Base-by-base conservation (phyloP, 2,797 vertebrate genomes). In the Salarias fasciatus region DNA sequence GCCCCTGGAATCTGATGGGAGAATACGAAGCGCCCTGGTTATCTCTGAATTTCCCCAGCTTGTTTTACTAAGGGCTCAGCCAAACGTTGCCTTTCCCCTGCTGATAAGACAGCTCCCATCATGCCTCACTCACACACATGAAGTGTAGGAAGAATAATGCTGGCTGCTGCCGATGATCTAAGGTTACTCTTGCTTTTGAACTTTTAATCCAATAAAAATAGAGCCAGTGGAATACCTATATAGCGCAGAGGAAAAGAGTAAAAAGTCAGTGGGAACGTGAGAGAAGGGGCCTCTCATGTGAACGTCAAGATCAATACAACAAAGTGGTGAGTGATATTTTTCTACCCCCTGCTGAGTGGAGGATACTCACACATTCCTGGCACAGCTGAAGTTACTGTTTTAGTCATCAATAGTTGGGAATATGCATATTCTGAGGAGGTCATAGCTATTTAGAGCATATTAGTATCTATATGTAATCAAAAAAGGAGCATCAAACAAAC, bases 101-200 rank as follows among this genome's bases (percentile, higher is more conserved):
- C 77, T 84, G 88, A 89, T 87, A 89, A 88, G 81, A 85, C 75
- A 68, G 76, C 82, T 91, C 80, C 78, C 85, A 88, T 91, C 86
- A 85, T 80, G 77, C 79, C 53, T 85, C 86, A 86, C 88, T 90
- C 85, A 83, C 60, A 67, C 51, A 69, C 59, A 55, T 13, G 37
- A 77, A 83, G 87, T 88, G 86, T 68, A 77, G 64, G 59, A 54
- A 86, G 83, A 90, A 84, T 75, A 61, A 73, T 56, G 59, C 63
- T 86, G 87, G 85, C 87, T 84, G 74, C 72, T 59, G 62, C 45
- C 63, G 77, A 50, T 75, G 75, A 82, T 79, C 77, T 70, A 55
- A 73, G 55, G 64, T 86, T 76, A 68, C 75, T 55, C 40, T 51
- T 63, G 53, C 80, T 69, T 83, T 87, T 83, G 75, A 83, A 88